Base-by-base conservation (phyloP, 2,888 invertebrate species). In the Phorcus lineatus region DNA sequence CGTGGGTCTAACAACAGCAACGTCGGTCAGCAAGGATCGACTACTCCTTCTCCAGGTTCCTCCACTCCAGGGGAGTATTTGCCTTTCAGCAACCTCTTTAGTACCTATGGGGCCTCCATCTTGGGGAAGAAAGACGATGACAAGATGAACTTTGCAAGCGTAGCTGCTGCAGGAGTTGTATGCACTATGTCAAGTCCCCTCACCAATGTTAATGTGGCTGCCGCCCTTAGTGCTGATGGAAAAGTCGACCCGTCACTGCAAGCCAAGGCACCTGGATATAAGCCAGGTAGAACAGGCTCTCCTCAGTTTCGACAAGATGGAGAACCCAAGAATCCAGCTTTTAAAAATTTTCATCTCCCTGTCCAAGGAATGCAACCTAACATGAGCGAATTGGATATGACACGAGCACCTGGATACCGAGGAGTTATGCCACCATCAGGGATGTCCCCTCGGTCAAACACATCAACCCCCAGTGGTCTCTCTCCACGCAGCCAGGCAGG, bases 251-350 rank as follows among this genome's bases (percentile, higher is more conserved):
- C 91, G n/a, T 86, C 86, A 7, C 85, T 92, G 22, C 91, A 92
- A 80, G 91, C 92, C n/a, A 93, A 93, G 85, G 93, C 93, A 40
- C 93, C 93, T 22, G 93, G 93, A 19, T 93, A 90, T 83, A 91
- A 92, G 79, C 88, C 87, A 22, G 81, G 84, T n/a, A 79, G 81
- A 47, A 83, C 85, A 28, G 80, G 84, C 17, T 83, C 87, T 19
- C 84, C 86, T 24, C 84, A 82, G 22, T 83, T 80, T 52, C 81
- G 57, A 28, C 57, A 74, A 16, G 82, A 83, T 36, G 28, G 77
- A 17, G 84, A 84, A 24, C 96, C 97, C 70, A 98, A 97, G 93
- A 97, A 97, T 81, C 97, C 97, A 0, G 97, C 97, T 0, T 98
- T 97, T 93, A 95, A 97, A 74, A 76, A 70, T 55, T 80, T 80